Conservation (phyloP, 2,888 invertebrate species). For the Lutraria lutraria region DNA sequence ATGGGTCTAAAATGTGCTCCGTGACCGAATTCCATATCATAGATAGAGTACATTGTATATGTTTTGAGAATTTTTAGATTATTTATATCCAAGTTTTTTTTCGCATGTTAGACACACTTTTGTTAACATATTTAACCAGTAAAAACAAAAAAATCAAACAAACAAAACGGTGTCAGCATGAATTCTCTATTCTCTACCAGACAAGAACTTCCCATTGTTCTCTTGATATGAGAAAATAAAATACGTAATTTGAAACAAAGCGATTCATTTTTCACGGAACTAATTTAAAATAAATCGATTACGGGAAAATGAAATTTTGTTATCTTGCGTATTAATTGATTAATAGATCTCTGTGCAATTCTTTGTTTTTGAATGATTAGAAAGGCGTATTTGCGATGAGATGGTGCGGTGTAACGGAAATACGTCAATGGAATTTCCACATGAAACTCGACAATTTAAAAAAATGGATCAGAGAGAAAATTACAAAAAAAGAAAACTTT, state of each 20-base stretch:
- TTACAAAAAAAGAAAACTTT: neutral
- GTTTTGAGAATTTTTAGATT: too few species aligned
- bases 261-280: neutral
- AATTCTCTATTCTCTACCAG: neutral
- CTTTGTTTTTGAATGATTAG: neutral
- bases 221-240: neutral
- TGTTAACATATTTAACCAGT: neutral
- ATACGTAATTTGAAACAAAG: neutral
- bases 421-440: neutral
- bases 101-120: neutral
- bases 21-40: too few species aligned
- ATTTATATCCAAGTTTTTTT: neutral
- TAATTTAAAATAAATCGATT: neutral
- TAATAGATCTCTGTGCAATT: neutral
- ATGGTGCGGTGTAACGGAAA: neutral
- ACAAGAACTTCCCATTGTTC: neutral
- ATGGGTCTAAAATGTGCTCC: too few species aligned
- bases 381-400: neutral
- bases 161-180: slow-evolving; percentile 1
- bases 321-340: neutral
- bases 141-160: neutral
- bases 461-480: neutral
- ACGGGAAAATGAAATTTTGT: neutral
- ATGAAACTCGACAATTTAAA: neutral
- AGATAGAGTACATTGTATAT: too few species aligned